phyloP scores from a whole-genome alignment of 2,113 vertebrate species.

The Mugil cephalus region DNA sequence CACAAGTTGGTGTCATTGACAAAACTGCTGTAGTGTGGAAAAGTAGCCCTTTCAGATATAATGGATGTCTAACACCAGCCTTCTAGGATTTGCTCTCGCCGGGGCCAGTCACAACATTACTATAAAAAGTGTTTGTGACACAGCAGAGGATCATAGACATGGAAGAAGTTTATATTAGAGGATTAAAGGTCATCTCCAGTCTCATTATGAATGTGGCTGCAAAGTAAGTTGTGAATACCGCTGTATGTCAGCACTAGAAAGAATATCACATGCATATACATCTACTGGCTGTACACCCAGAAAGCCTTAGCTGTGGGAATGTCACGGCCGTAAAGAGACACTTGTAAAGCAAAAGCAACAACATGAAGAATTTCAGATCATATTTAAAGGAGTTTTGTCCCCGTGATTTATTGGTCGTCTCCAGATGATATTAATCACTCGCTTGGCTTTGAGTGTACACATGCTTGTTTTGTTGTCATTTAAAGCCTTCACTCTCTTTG shows the following conservation, averaged over 20 bases:
- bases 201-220: conserved; percentile 9
- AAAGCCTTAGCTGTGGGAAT: conserved; percentile 24
- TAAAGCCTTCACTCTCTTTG: conserved; percentile 92
- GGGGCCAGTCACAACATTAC: conserved; percentile 55
- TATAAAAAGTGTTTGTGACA: conserved; percentile 47
- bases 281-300: neutral
- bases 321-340: conserved; percentile 33
- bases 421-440: conserved; percentile 93
- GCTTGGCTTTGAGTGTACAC: conserved; percentile 90
- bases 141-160: conserved; percentile 15
- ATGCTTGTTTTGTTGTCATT: conserved; percentile 90
- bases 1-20: conserved; percentile 68
- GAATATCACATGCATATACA: neutral
- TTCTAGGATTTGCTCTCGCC: conserved; percentile 43
- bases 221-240: neutral
- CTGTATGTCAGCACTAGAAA: neutral
- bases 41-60: conserved; percentile 72
- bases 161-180: conserved; percentile 19
- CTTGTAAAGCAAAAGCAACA: conserved; percentile 66
- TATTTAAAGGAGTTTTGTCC: conserved; percentile 85
- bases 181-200: conserved; percentile 18
- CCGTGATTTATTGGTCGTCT: conserved; percentile 90
- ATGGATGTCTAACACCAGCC: conserved; percentile 64
- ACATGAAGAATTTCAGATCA: conserved; percentile 63
- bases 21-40: conserved; percentile 62